phyloP scores from a whole-genome alignment of 2,113 vertebrate genomes.

The Pollimyrus isidori region DNA sequence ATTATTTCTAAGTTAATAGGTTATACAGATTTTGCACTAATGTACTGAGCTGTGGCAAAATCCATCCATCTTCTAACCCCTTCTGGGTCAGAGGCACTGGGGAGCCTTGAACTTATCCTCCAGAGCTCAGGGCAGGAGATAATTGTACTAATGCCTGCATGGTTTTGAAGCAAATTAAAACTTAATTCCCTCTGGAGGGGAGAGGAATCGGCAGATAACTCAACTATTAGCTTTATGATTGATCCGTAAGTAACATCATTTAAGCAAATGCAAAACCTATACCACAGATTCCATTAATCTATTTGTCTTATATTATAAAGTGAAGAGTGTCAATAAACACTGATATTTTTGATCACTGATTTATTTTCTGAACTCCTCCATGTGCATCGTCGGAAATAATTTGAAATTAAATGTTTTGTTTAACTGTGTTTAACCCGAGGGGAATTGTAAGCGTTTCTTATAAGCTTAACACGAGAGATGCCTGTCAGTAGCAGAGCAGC shows the following conservation, averaged over 20 bases:
- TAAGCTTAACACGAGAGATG: neutral
- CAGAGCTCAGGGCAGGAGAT: neutral
- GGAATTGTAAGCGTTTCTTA: neutral
- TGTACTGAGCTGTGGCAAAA: neutral
- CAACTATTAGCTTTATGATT: neutral
- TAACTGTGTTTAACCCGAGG: neutral
- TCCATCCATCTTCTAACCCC: neutral
- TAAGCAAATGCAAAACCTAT: neutral
- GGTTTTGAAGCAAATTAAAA: neutral
- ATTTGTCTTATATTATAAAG: neutral
- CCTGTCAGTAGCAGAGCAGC: neutral
- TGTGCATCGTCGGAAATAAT: neutral
- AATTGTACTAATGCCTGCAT: neutral
- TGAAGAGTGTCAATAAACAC: neutral
- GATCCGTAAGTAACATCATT: neutral
- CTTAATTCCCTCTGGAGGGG: neutral
- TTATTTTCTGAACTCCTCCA: neutral
- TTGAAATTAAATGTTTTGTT: neutral
- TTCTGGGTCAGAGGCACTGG: neutral
- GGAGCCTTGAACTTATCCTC: neutral
- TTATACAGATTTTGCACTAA: neutral
- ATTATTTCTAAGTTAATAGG: neutral
- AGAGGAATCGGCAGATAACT: conserved; percentile 3
- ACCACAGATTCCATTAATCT: neutral
- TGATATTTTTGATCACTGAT: neutral